These are phyloP conservation scores for Elysia crispata DNA, from an alignment of 2,888 invertebrate genomes.

Conservation along the genomic window DNA sequence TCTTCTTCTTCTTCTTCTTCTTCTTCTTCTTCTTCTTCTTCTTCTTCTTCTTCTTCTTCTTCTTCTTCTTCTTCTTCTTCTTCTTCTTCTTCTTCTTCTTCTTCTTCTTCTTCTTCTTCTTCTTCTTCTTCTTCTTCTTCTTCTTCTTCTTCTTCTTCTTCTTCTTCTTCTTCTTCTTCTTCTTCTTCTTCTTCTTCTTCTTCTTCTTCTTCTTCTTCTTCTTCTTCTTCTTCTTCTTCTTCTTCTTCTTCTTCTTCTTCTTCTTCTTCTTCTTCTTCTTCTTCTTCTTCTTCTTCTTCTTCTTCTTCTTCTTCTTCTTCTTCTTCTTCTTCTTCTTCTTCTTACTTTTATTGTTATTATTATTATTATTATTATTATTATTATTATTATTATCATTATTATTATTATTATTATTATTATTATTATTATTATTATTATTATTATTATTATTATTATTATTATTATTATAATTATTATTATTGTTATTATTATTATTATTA, in stretches of 20 bases:
- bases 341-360: no score
- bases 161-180: neutral
- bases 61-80: neutral
- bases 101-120: neutral
- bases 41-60: neutral
- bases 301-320: conserved; percentile 10
- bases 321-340: neutral
- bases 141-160: neutral
- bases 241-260: neutral
- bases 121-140: neutral
- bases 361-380: no score
- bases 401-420: neutral
- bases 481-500: conserved; percentile 10
- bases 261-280: neutral
- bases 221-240: neutral
- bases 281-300: neutral
- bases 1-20: neutral
- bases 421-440: conserved; percentile 17
- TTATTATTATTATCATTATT: neutral
- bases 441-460: conserved; percentile 28
- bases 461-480: conserved; percentile 23
- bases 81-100: neutral
- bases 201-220: neutral
- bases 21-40: neutral
- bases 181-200: neutral